A percentile compares a stretch with the other conserved stretches of the same genome.
Conservation (phyloP, 1,140 invertebrate species). For the Rhopalosiphum padi region DNA sequence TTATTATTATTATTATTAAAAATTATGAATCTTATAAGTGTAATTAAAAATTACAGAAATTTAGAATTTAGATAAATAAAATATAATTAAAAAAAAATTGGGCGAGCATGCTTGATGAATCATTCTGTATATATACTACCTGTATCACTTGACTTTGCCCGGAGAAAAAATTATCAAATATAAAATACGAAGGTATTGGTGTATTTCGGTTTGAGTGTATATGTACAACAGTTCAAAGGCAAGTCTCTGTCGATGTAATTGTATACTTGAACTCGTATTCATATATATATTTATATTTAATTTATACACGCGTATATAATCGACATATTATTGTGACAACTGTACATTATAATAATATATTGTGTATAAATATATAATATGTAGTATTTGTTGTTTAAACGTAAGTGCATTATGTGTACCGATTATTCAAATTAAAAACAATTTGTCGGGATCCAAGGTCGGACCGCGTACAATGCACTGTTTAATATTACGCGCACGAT, state of each 20-base stretch:
- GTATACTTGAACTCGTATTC: neutral
- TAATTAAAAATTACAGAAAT: neutral
- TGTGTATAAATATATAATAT: neutral
- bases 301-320: neutral
- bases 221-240: neutral
- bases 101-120: neutral
- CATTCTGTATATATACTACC: neutral
- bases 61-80: neutral
- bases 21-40: neutral
- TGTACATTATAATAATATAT: neutral
- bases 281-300: neutral
- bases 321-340: neutral
- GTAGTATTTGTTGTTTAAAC: neutral
- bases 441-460: constrained; percentile 13
- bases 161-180: neutral
- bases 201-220: neutral
- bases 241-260: neutral
- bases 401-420: neutral
- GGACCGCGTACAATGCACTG: neutral
- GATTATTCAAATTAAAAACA: constrained; percentile 20
- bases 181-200: neutral
- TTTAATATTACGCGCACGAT: neutral
- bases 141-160: neutral
- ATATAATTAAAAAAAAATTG: neutral
- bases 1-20: too few relatives aligned